These are phyloP conservation scores for Cinara cedri DNA, from an alignment of 2,888 invertebrate genomes.

Conservation along the genomic window DNA sequence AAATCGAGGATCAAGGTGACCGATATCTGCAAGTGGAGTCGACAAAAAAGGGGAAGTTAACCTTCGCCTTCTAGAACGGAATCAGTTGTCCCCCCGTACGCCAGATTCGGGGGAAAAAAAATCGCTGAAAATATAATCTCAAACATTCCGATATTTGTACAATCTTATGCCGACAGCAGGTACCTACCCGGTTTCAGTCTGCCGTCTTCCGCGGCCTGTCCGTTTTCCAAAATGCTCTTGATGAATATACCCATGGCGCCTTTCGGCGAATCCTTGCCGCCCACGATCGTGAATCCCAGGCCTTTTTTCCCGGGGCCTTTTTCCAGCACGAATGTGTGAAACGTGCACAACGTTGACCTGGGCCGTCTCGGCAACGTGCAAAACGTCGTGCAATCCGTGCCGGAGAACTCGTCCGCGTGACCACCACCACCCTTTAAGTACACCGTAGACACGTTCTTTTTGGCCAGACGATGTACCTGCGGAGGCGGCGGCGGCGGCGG, in stretches of 20 bases:
- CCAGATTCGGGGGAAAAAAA: too few species aligned
- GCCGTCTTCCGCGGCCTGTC: conserved; percentile 84
- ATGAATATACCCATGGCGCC: conserved; percentile 86
- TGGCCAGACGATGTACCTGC: background rate
- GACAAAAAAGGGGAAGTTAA: too few species aligned
- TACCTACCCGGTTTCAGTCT: conserved; percentile 78
- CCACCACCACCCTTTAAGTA: conserved; percentile 57
- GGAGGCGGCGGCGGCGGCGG: conserved; percentile 33
- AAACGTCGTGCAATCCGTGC: conserved; percentile 65
- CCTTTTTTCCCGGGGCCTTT: conserved; percentile 84
- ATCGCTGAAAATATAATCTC: too few species aligned
- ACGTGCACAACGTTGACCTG: conserved; percentile 72
- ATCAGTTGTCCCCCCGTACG: too few species aligned
- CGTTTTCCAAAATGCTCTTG: conserved; percentile 81
- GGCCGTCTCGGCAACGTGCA: conserved; percentile 77
- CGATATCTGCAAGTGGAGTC: too few species aligned
- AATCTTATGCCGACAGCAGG: too few species aligned
- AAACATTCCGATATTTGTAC: too few species aligned
- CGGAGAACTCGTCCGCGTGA: background rate
- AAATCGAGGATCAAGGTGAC: too few species aligned
- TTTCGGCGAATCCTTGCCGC: conserved; percentile 83
- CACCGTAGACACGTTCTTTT: conserved; percentile 49
- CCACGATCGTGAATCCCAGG: conserved; percentile 88
- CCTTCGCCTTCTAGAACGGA: too few species aligned
- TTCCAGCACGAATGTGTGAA: conserved; percentile 76